Percentiles rank a stretch among this genome's conserved stretches.
Conservation (phyloP, 2,113 vertebrate species). For the Trichechus manatus region DNA sequence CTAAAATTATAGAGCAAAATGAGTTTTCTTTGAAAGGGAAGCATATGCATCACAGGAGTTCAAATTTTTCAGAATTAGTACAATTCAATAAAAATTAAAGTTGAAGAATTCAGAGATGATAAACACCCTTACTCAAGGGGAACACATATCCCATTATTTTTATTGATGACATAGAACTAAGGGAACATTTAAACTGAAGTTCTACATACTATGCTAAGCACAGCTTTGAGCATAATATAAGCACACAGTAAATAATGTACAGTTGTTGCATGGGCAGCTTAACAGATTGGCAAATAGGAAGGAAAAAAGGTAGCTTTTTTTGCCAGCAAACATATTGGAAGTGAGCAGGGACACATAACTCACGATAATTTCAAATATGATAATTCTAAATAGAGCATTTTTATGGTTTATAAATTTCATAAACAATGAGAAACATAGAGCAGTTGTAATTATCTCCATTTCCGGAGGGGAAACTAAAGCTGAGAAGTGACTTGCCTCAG, state of each 20-base stretch:
- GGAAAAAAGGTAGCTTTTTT: not conserved
- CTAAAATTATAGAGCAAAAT: not conserved
- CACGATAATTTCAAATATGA: not conserved
- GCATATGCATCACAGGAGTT: not conserved
- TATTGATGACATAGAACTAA: not conserved
- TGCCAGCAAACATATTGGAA: slow-evolving; percentile 4
- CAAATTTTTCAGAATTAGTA: slow-evolving; percentile 8
- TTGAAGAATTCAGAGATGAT: not conserved
- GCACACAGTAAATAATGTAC: not conserved
- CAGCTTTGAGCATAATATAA: not conserved
- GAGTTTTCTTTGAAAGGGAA: not conserved
- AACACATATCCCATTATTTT: not conserved
- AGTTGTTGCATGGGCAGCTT: not conserved
- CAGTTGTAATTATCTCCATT: not conserved
- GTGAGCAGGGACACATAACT: not conserved
- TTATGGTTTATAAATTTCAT: not conserved
- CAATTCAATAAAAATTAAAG: not conserved
- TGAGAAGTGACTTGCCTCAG: not conserved
- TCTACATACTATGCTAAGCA: not conserved
- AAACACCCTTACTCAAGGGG: not conserved
- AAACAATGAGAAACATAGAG: not conserved
- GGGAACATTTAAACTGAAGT: not conserved
- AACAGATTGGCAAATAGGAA: not conserved
- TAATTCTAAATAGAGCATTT: not conserved
- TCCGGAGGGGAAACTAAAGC: not conserved